Base-by-base conservation (phyloP, 2,888 invertebrate species). In the Ferrisia virgata region DNA sequence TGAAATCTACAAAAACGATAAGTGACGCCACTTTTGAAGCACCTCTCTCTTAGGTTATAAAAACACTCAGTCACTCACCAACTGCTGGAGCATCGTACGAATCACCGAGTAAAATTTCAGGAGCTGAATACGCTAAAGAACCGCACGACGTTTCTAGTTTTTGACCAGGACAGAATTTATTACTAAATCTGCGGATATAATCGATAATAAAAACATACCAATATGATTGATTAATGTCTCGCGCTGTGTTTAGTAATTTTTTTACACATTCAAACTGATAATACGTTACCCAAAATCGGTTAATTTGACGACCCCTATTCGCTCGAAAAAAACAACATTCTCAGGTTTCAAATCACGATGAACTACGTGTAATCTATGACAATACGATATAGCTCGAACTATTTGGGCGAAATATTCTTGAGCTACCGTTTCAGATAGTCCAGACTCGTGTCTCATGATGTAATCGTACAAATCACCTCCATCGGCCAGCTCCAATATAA, bases 41-140 rank as follows among this genome's bases (percentile, higher is more conserved):
- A n/a, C n/a, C n/a, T n/a, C n/a, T n/a, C n/a, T n/a, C n/a, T n/a
- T n/a, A n/a, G n/a, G n/a, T n/a, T n/a, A n/a, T n/a, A n/a, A n/a
- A n/a, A n/a, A n/a, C n/a, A n/a, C n/a, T n/a, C n/a, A n/a, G n/a
- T n/a, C 53, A 88, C 93, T 91, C 88, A 95, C 95, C 96, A 86
- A 99, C 99, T 86, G 98, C 98, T 25, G 98, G 98, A 58, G 99
- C 98, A 90, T 99, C 98, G 89, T 99, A 99, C 0, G 97, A 96
- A 90, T 99, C 99, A 28, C 99, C 99, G 84, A 99, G 91, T 85
- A 99, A 91, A 88, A 99, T 99, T 91, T 99, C 99, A 1, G 99
- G 99, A 11, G 99, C 99, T 2, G 99, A 99, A 90, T 99, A 99
- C 25, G 99, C 99, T 87, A 99, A 91, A 86, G 98, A 98, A 36